phyloP scores from a whole-genome alignment of 2,113 vertebrate species.

The Malaclemys terrapin region DNA sequence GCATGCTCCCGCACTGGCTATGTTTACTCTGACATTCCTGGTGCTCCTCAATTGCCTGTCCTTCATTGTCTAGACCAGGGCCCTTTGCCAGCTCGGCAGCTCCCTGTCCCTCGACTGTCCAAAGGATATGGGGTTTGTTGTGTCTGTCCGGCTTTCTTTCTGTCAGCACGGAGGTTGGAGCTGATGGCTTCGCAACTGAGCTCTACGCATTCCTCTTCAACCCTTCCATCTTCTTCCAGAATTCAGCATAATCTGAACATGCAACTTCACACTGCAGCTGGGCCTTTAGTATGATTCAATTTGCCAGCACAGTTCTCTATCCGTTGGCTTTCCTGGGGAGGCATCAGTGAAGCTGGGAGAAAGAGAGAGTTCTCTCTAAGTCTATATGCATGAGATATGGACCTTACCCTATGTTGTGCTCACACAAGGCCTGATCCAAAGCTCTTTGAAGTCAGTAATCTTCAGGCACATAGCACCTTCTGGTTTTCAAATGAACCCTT shows the following conservation, averaged over 20 bases:
- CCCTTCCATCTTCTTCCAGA: background rate
- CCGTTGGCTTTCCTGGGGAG: no score
- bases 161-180: background rate
- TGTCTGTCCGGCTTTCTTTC: background rate
- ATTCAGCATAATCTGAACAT: background rate
- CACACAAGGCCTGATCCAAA: background rate
- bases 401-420: background rate
- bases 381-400: background rate
- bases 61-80: background rate
- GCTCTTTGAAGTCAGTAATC: background rate
- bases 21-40: slow-evolving; percentile 1
- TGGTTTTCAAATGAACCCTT: background rate
- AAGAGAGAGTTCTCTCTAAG: background rate
- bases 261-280: background rate
- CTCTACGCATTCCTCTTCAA: background rate
- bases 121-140: background rate
- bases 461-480: background rate
- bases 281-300: background rate
- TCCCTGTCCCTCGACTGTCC: background rate
- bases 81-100: background rate
- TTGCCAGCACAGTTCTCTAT: background rate
- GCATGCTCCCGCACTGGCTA: background rate
- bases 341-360: background rate
- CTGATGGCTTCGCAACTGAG: background rate
- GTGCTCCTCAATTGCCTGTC: background rate